Conservation (phyloP, 2,888 invertebrate genomes). For the Agrenia bidenticulata region DNA sequence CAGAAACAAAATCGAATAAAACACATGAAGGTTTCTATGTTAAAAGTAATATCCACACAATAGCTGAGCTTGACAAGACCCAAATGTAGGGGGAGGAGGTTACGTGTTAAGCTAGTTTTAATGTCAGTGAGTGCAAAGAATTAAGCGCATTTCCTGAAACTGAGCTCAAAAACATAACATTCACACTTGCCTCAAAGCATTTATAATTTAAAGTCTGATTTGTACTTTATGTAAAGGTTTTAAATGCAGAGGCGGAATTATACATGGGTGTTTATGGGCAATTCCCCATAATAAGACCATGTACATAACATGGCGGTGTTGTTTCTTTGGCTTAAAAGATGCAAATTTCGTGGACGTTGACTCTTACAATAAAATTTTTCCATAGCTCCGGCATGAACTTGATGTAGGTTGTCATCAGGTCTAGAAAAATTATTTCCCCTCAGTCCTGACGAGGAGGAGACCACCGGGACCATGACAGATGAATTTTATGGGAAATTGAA, state of each 20-base stretch:
- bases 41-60: too few species aligned
- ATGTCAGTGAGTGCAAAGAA: too few species aligned
- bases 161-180: too few species aligned
- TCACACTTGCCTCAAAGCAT: too few species aligned
- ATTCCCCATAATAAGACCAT: neutral
- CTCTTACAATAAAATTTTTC: constrained; percentile 1
- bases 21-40: too few species aligned
- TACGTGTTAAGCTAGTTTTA: too few species aligned
- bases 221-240: too few species aligned
- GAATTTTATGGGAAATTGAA: constrained; percentile 19
- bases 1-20: too few species aligned
- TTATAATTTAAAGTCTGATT: too few species aligned
- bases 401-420: constrained; percentile 14
- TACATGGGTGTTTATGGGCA: constrained; percentile 9
- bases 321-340: neutral
- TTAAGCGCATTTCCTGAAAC: too few species aligned
- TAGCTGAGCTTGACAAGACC: too few species aligned
- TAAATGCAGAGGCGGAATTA: constrained; percentile 13
- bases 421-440: constrained; percentile 7
- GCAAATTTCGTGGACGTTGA: constrained; percentile 14
- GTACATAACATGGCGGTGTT: neutral
- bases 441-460: constrained; percentile 11
- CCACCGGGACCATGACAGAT: constrained; percentile 22
- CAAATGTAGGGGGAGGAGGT: too few species aligned
- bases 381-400: neutral